Conservation (phyloP, 2,113 vertebrate species). For the Phalacrocorax pelagicus region DNA sequence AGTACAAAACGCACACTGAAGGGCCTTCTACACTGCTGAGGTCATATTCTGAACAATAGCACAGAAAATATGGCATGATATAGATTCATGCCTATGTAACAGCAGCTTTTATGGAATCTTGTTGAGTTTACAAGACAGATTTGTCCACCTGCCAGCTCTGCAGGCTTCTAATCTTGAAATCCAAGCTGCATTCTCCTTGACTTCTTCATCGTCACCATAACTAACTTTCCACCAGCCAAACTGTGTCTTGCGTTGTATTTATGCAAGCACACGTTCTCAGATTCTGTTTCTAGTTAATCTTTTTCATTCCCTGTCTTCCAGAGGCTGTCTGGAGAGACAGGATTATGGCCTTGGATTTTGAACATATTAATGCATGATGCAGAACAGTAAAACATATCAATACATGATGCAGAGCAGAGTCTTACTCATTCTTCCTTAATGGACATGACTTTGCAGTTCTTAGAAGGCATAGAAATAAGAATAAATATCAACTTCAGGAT, state of each 20-base stretch:
- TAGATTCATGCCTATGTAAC: background rate
- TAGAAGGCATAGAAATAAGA: background rate
- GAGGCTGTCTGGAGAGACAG: background rate
- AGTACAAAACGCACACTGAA: background rate
- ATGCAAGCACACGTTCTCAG: background rate
- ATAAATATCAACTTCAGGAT: background rate
- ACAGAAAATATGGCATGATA: background rate
- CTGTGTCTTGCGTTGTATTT: background rate
- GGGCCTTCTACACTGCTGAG: background rate
- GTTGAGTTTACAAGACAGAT: conserved; percentile 5
- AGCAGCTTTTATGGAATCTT: background rate
- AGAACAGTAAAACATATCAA: background rate
- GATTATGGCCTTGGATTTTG: conserved; percentile 4
- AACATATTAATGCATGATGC: background rate
- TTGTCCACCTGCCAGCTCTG: conserved; percentile 26
- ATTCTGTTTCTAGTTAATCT: conserved; percentile 27
- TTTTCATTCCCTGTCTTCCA: background rate
- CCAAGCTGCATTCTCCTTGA: background rate
- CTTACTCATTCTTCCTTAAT: background rate
- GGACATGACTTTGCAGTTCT: background rate
- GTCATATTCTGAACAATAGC: background rate
- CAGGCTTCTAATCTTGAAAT: conserved; percentile 18
- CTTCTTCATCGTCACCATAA: conserved; percentile 22
- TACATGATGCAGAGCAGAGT: background rate
- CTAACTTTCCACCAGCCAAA: background rate